Evolutionary conservation across 2,797 vertebrate genomes (phyloP), one percentile per base, ranked within the genome.

Genomic region (Acrossocheilus wenchowensis): DNA sequence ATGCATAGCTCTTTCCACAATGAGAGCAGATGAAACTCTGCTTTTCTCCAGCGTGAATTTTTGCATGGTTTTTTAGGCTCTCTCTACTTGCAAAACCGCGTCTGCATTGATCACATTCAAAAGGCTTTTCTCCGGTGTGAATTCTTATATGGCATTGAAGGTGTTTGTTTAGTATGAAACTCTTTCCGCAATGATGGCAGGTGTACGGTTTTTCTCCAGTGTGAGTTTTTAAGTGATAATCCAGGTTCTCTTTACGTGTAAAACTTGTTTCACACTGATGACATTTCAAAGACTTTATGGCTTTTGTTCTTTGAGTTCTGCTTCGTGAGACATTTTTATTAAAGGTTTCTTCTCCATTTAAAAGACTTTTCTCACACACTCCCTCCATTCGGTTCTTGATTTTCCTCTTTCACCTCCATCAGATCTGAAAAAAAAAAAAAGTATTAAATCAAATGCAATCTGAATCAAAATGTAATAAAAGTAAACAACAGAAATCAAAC

Each of bases 221-320:
- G 62, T 66, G 62, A 66, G 62, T 30, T 66, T 66, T 66, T 66
- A 66, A 66, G 62, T 66, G 62, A 66, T 66, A 66, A 6, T 66
- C 62, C 26, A 66, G 62, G 26, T 66, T 66, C 26, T 66, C 62
- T 34, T 66, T 6, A 8, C 62, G 62, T 6, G 62, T 66, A 66
- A 34, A 66, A 34, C 26, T 66, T 6, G 7, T 66, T 66, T 66
- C 26, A 26, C 62, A 66, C 26, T 15, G 62, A 66, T 15, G 62
- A 34, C 62, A 66, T 66, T 66, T 34, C 11, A 60, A n/a, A 60
- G 57, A 60, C 62, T 30, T 66, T 15, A 26, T 66, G 62, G 62
- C 62, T 66, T 66, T 66, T 66, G 62, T 15, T 60, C 57, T 60
- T n/a, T 60, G 57, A 5, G 14, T 50, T 54, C 6, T 36, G 30